Evolutionary conservation across 1,140 invertebrate species (phyloP), one percentile per base, ranked within the genome.

Genomic region (Adoxophyes honmai): DNA sequence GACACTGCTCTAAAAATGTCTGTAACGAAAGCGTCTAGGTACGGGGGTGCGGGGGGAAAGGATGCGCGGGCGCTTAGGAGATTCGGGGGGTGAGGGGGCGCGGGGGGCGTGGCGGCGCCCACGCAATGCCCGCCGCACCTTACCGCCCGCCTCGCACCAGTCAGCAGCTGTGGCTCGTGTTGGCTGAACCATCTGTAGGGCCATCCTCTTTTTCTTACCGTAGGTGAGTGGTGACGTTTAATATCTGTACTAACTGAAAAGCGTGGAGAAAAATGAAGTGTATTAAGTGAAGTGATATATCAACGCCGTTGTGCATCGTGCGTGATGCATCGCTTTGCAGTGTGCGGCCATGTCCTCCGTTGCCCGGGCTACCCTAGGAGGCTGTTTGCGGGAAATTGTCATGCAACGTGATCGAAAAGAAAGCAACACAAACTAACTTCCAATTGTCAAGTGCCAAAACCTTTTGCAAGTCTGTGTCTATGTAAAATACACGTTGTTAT

Each of bases 101-200:
- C 34, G 55, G 52, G 70, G 57, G 70, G 66, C 59, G 63, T 16
- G 52, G 14, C 13, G 60, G 82, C 81, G 80, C 81, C 85, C 66
- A 82, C 82, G 82, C 82, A 73, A 38, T 59, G 68, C 73, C 74
- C 81, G 74, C 78, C 83, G 81, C 78, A 59, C 78, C 79, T 84
- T 83, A 66, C 78, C 82, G 81, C 81, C 80, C 82, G 81, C 76
- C 72, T 64, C 66, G 65, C 81, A 64, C 79, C 84, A 89, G 86
- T 87, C 86, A 89, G 86, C 86, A 86, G 70, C 74, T 81, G 84
- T 85, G 86, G 68, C 83, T 86, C 86, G 81, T 85, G 86, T 89
- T 89, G 84, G 83, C 85, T 87, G 75, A 86, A 86, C 83, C 84
- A 85, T 86, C 84, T 65, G 68, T 81, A 81, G 81, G 78, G 81